phyloP scores from a whole-genome alignment of 1,140 invertebrate species.

The Steinernema khuongi region DNA sequence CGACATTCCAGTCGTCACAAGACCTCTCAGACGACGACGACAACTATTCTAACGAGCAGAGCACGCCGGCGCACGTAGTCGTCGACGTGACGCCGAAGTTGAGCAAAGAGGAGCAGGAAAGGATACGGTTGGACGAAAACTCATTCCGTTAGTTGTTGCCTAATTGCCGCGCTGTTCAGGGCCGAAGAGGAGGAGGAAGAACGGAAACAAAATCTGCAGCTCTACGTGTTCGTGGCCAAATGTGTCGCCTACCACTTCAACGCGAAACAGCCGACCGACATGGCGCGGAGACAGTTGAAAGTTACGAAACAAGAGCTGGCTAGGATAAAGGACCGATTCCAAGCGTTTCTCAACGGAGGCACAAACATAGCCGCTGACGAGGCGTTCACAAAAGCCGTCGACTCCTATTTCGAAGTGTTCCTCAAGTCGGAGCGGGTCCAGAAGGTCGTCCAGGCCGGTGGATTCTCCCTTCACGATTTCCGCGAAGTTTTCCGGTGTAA shows the following conservation, averaged over 20 bases:
- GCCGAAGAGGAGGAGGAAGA: constrained; percentile 82
- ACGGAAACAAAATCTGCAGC: constrained; percentile 80
- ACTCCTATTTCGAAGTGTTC: constrained; percentile 94
- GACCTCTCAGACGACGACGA: constrained; percentile 49
- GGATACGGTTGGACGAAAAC: constrained; percentile 42
- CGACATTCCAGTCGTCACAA: constrained; percentile 47
- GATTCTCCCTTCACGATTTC: constrained; percentile 95
- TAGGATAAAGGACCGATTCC: constrained; percentile 73
- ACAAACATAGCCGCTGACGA: constrained; percentile 96
- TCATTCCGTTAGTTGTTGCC: background rate
- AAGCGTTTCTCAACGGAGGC: constrained; percentile 69
- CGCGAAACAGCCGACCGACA: constrained; percentile 95
- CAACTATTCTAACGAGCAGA: constrained; percentile 30
- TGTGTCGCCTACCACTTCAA: constrained; percentile 99
- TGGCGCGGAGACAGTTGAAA: constrained; percentile 84
- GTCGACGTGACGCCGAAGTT: constrained; percentile 35
- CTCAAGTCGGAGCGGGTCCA: constrained; percentile 88
- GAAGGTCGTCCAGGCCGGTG: constrained; percentile 91
- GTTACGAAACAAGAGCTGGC: constrained; percentile 92
- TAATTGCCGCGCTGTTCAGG: constrained; percentile 44
- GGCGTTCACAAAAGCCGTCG: constrained; percentile 96
- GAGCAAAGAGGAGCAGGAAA: constrained; percentile 56
- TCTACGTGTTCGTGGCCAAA: constrained; percentile 96
- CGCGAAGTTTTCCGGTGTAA: constrained; percentile 69
- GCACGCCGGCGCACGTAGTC: constrained; percentile 19